Percentiles rank a stretch among this genome's conserved stretches.
Evolutionary conservation across 2,797 vertebrate genomes (phyloP).

Genomic region (Ptychadena robeensis): DNA sequence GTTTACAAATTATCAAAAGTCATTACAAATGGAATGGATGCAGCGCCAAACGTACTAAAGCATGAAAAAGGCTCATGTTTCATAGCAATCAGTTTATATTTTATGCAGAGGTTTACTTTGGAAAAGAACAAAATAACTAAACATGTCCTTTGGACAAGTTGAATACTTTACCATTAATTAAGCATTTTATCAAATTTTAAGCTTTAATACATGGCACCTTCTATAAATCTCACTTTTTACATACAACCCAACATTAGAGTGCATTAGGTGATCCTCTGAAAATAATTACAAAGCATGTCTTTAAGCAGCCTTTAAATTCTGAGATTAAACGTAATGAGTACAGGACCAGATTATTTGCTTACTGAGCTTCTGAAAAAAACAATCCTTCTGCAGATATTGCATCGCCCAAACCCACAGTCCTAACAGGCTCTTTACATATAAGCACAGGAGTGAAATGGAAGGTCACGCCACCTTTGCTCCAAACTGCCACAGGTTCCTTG

Average conservation of each 20-base stretch:
- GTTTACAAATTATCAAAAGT: neutral
- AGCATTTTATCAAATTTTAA: neutral
- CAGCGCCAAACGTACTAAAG: neutral
- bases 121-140: neutral
- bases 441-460: slow-evolving; percentile 91
- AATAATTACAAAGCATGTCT: neutral
- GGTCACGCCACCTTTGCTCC: slow-evolving; percentile 83
- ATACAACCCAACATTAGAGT: neutral
- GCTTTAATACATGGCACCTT: no score
- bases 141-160: neutral
- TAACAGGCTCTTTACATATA: slow-evolving; percentile 87
- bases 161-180: neutral
- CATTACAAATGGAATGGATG: neutral
- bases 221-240: neutral
- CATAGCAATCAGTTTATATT: neutral
- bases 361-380: slow-evolving; percentile 83
- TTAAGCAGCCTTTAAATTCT: slow-evolving; percentile 1
- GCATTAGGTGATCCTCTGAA: neutral
- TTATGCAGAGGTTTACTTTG: neutral
- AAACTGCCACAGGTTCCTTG: slow-evolving; percentile 79
- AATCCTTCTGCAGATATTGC: slow-evolving; percentile 96
- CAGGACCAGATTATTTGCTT: slow-evolving; percentile 45
- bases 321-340: slow-evolving; percentile 9
- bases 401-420: slow-evolving; percentile 95
- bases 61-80: neutral